Evolutionary conservation across 2,888 invertebrate species (phyloP), one percentile per base, ranked within the genome.

Genomic region (Enoplolaimus lenunculus): DNA sequence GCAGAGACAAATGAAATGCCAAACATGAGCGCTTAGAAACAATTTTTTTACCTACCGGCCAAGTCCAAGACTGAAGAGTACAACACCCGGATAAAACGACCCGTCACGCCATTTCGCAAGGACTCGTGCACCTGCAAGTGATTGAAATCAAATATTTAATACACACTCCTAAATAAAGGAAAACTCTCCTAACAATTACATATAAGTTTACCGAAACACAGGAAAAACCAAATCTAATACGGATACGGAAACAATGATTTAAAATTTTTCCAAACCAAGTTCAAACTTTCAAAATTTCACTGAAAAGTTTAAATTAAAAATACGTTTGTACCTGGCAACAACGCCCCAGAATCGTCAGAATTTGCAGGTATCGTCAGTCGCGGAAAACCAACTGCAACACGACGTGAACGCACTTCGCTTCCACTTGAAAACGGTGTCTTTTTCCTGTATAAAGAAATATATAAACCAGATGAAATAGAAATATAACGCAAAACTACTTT

Each of bases 31-130:
- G 75, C 73, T 7, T 77, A 77, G 67, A 64, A 68, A 33, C 30
- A 62, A n/a, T n/a, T n/a, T n/a, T n/a, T n/a, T n/a, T 21, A 71
- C 30, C 13, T 65, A 73, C 30, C 57, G n/a, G 16, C 60, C 30
- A 1, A 70, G 16, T 33, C 68, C 60, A n/a, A 29, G 45, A 2
- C 30, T 72, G 73, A 72, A 71, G 66, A 73, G 69, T n/a, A 79
- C 74, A n/a, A 76, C 68, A 0, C 77, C 79, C 1, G 79, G 77
- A 70, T 79, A 79, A 72, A 74, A 78, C 2, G 74, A 72, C 68
- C 75, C 75, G 31, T 74, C 74, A 16, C 13, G 13, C 75, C 76
- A 80, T 34, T 74, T 68, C 1, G 78, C 79, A 66, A 75, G 76
- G 26, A 79, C 78, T 1, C 79, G 75, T 1, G 77, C 76, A 1